Percentiles rank a stretch among this genome's conserved stretches.
These are phyloP conservation scores for Coleophora flavipennella DNA, from an alignment of 2,888 invertebrate genomes.

Conservation along the genomic window DNA sequence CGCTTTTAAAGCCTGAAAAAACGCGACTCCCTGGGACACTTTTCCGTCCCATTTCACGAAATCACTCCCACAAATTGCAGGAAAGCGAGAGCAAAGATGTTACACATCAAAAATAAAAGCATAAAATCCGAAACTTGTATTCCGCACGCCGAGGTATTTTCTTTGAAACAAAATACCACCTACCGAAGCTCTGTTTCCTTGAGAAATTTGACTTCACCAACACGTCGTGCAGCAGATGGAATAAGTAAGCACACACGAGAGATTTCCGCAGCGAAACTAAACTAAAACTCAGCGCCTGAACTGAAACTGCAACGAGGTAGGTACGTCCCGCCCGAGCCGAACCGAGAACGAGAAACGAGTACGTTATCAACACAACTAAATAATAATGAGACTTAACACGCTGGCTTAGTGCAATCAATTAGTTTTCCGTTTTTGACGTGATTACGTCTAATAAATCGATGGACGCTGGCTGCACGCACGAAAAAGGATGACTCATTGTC, in stretches of 20 bases:
- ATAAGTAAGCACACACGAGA: slow-evolving; percentile 27
- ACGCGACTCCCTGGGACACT: too few species aligned
- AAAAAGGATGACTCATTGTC: too few species aligned
- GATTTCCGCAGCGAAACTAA: slow-evolving; percentile 26
- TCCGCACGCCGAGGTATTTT: not conserved
- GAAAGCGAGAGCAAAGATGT: too few species aligned
- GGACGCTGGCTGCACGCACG: too few species aligned
- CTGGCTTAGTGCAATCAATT: too few species aligned
- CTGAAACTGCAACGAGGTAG: slow-evolving; percentile 27
- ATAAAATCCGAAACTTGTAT: too few species aligned
- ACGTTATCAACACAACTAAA: slow-evolving; percentile 6
- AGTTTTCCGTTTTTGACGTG: too few species aligned
- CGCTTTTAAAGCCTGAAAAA: too few species aligned
- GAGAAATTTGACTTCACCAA: slow-evolving; percentile 22
- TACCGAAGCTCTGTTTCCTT: not conserved
- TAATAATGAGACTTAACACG: slow-evolving; percentile 1
- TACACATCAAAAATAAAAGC: too few species aligned
- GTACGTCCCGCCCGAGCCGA: slow-evolving; percentile 9
- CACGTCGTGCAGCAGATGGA: slow-evolving; percentile 23
- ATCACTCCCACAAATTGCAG: too few species aligned
- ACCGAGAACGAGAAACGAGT: slow-evolving; percentile 22
- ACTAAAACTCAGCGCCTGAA: slow-evolving; percentile 28
- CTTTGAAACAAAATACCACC: not conserved
- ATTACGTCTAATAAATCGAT: too few species aligned
- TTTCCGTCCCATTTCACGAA: too few species aligned